Evolutionary conservation across 2,888 invertebrate genomes (phyloP), one percentile per base, ranked within the genome.

Genomic region (Julus scanicus): DNA sequence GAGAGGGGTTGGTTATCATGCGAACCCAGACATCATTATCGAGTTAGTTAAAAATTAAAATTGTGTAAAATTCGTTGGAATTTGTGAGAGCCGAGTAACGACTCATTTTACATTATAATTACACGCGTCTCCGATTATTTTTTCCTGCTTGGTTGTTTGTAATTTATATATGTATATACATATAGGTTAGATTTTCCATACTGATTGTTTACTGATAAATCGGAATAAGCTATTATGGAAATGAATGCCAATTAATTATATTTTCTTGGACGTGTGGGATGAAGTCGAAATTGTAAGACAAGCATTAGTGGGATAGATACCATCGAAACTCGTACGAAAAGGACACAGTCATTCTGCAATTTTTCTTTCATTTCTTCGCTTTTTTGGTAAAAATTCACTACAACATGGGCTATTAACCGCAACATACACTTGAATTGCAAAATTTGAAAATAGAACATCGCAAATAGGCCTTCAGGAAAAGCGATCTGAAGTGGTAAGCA

Each of bases 31-130:
- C 71, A 71, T 71, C 71, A 71, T 71, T 29, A 29, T 71, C 6
- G 11, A 71, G 71, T 29, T 9, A 29, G 71, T 20, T 71, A 44
- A 44, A 44, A 44, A 29, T 29, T 48, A 5, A 63, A 71, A 71
- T 71, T 71, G 71, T 29, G 17, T 20, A 71, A 71, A 71, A 71
- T n/a, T 29, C 2, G 29, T 29, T 11, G 63, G 71, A 71, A 71
- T 71, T 71, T 71, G 29, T 71, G 71, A 71, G 71, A 5, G 71
- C 71, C 4, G 63, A 71, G 71, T 71, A 71, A 71, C 29, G 29
- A 71, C 71, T 71, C 20, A 29, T 71, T 71, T 29, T 71, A 71
- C 71, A 71, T 71, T 71, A 71, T 71, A 71, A 71, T 71, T 71
- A 71, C 71, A 71, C 71, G 71, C 17, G 71, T 71, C 71, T 71